Evolutionary conservation across 2,888 invertebrate species (phyloP), one percentile per base, ranked within the genome.

Genomic region (Caradrina clavipalpis): DNA sequence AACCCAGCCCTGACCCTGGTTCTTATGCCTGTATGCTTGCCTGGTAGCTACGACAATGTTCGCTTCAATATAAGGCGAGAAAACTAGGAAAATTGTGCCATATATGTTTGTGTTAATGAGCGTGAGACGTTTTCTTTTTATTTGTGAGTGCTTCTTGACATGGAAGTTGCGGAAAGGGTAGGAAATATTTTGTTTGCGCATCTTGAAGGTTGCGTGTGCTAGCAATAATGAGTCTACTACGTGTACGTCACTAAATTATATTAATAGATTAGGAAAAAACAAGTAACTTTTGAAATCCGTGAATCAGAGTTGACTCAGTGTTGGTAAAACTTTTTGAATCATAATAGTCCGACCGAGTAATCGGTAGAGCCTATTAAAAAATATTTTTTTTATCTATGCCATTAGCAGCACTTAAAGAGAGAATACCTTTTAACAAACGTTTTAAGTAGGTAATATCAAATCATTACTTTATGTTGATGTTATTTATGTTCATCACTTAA

Each of bases 1-100:
- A 83, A 84, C 86, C 73, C 83, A 87, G 66, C 67, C 42, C 69
- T 76, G 83, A 81, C 75, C 79, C 72, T 79, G 70, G 82, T 84
- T 83, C 76, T 82, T 82, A 76, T 72, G 66, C 70, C 85, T 88
- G 82, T 2, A 69, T 69, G 70, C 78, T 83, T 69, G 84, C 86
- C 86, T 87, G 75, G 84, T 87, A 84, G 73, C 57, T 54, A 45
- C 45, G 47, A 58, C 53, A 55, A 45, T 58, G 47, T 63, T 58
- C 59, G 47, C 61, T 58, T 61, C 54, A 67, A 68, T 76, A 63
- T 17, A 17, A 63, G 26, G 47, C 67, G 69, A 74, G 72, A 69
- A 72, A 82, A 76, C 69, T 69, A 67, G 53, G 69, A 67, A 76
- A 81, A 71, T 63, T 56, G 66, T 78, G 69, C 69, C 73, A 63